phyloP scores from a whole-genome alignment of 1,140 invertebrate species.

The Drosophila murphyi region DNA sequence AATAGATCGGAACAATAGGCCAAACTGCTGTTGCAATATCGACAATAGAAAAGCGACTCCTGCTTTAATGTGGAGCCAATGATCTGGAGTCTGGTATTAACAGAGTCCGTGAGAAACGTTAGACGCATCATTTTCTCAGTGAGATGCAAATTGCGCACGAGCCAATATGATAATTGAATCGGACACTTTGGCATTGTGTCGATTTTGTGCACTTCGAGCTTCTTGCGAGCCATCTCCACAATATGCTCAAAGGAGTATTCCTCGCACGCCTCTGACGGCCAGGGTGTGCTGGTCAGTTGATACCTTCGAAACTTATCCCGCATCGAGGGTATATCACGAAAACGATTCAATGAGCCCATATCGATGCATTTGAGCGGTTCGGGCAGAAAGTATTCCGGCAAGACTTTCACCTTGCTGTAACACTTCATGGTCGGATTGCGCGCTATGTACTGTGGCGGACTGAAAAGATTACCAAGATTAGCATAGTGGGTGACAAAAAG shows the following conservation, averaged over 20 bases:
- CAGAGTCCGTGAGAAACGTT: constrained; percentile 87
- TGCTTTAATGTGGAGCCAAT: constrained; percentile 87
- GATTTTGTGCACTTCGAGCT: constrained; percentile 77
- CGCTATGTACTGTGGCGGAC: constrained; percentile 70
- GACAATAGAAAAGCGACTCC: constrained; percentile 87
- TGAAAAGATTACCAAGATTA: constrained; percentile 14
- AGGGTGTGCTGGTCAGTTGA: constrained; percentile 85
- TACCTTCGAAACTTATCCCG: constrained; percentile 79
- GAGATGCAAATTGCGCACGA: constrained; percentile 87
- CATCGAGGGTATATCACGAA: constrained; percentile 79
- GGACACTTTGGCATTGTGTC: constrained; percentile 87
- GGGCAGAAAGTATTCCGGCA: constrained; percentile 87
- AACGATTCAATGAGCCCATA: constrained; percentile 84
- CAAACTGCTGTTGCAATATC: constrained; percentile 88
- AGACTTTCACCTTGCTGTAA: constrained; percentile 87
- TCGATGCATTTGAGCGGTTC: constrained; percentile 85
- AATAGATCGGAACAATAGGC: constrained; percentile 90
- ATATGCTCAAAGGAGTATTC: constrained; percentile 87
- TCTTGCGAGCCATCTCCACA: constrained; percentile 82
- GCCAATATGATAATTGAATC: constrained; percentile 90
- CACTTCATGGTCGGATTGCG: constrained; percentile 70
- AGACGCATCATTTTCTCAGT: constrained; percentile 87
- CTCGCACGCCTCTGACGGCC: constrained; percentile 88
- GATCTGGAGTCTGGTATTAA: constrained; percentile 88
- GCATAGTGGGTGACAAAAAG: background rate